phyloP scores from a whole-genome alignment of 2,797 vertebrate genomes.

The Cichlasoma orientale region DNA sequence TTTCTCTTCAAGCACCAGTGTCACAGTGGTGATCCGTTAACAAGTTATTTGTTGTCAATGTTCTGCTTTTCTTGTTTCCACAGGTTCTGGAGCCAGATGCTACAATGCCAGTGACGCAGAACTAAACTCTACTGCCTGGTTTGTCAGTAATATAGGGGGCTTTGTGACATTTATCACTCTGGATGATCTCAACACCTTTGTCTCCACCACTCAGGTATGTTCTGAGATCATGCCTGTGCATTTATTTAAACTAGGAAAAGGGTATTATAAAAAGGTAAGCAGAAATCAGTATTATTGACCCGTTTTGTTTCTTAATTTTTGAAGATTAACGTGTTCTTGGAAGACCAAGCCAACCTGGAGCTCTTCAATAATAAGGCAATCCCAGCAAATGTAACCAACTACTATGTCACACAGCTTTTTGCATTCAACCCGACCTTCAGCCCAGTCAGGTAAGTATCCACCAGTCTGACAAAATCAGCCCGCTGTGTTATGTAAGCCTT shows the following conservation, averaged over 20 bases:
- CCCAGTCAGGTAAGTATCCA: slow-evolving; percentile 48
- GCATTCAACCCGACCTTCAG: slow-evolving; percentile 49
- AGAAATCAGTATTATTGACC: not conserved
- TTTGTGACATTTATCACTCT: slow-evolving; percentile 70
- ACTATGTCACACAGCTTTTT: slow-evolving; percentile 66
- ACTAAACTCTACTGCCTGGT: slow-evolving; percentile 76
- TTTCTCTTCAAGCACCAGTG: not conserved
- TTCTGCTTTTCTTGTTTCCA: not conserved
- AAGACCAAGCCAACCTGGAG: slow-evolving; percentile 68
- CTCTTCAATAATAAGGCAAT: slow-evolving; percentile 67
- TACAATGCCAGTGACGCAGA: slow-evolving; percentile 61
- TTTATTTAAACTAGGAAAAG: not conserved
- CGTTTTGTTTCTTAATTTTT: slow-evolving; percentile 13
- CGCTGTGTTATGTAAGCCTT: not conserved
- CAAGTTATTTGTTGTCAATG: not conserved
- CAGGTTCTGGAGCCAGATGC: slow-evolving; percentile 68
- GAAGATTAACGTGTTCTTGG: slow-evolving; percentile 62
- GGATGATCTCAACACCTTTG: slow-evolving; percentile 62
- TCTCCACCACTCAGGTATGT: slow-evolving; percentile 55
- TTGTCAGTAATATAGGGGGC: slow-evolving; percentile 63
- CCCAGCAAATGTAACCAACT: slow-evolving; percentile 40
- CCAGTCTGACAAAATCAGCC: rapidly evolving
- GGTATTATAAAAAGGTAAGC: not conserved
- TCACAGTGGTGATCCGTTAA: not conserved
- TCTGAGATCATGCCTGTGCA: not conserved